A percentile compares a stretch with the other conserved stretches of the same genome.
Conservation (phyloP, 2,113 vertebrate species). For the Vulpes vulpes region DNA sequence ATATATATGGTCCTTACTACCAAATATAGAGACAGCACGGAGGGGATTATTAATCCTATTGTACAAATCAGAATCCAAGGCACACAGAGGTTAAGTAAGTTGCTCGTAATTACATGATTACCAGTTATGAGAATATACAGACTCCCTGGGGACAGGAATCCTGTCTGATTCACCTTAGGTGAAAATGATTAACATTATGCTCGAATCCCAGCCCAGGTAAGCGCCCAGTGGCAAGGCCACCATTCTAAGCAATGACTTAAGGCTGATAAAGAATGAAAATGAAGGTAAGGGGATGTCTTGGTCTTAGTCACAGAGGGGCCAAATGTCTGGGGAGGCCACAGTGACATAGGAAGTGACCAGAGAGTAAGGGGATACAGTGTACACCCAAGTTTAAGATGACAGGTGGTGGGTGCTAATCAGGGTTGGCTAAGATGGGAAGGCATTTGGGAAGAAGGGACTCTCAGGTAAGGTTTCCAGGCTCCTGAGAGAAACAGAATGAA, state of each 20-base stretch:
- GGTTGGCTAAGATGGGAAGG: background rate
- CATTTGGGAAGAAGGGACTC: background rate
- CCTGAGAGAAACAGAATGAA: background rate
- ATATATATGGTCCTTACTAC: conserved; percentile 16
- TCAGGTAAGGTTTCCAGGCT: background rate
- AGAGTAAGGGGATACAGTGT: background rate
- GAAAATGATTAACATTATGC: background rate
- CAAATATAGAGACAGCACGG: conserved; percentile 37
- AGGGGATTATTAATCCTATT: conserved; percentile 52
- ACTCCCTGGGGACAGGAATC: background rate
- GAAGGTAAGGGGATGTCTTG: background rate
- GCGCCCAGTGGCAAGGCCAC: background rate
- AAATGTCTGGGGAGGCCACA: background rate
- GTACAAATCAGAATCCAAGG: conserved; percentile 53
- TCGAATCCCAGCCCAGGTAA: background rate
- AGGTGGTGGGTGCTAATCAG: background rate
- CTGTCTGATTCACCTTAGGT: background rate
- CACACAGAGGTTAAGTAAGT: conserved; percentile 46
- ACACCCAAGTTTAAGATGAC: background rate
- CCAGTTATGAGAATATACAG: background rate
- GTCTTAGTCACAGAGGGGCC: background rate
- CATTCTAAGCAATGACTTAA: background rate
- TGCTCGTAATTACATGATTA: conserved; percentile 57
- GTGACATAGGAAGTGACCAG: background rate
- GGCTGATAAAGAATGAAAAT: background rate